Base-by-base conservation (phyloP, 2,797 vertebrate species). In the Gymnocypris eckloni region DNA sequence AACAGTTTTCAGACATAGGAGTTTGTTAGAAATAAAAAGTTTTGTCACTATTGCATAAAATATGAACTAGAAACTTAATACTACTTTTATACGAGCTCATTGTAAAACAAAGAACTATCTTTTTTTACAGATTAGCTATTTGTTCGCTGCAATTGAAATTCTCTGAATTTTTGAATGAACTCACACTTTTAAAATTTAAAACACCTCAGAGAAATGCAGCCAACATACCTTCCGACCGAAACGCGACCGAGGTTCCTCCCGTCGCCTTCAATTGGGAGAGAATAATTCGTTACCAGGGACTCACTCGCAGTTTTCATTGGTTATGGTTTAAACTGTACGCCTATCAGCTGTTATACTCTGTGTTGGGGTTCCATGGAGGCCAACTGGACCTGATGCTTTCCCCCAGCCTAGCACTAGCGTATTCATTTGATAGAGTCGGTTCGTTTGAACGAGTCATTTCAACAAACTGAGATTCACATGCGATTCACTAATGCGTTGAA, bases 241-340 rank as follows among this genome's bases (percentile, higher is more conserved):
- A 78, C n/a, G 52, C 22, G n/a, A 52, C n/a, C 10, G 48, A 56
- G 25, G n/a, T 33, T 76, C 61, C n/a, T 9, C 20, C 39, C 3
- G 13, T 45, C 2, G 20, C 8, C 4, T 56, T 71, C 64, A 71
- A 25, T 66, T 71, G 33, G 69, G 84, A 43, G 81, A 69, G 15
- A 37, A 71, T 50, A 0, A 64, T 50, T 66, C 20, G 28, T 50
- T 33, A 25, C 12, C 10, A 50, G 61, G 2, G 37, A 56, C n/a
- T 64, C 9, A 20, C n/a, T 64, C 9, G 15, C 20, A 10, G 22
- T 70, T 79, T 39, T 67, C 67, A 88, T 89, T 91, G 43, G 43
- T 45, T 45, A 45, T 45, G 84, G 88, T 37, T 86, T 33, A 33
- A 64, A 22, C 12, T 2, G 50, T 52, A 82, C 59, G 79, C 45